Evolutionary conservation across 92 coral and sea anemone species (phyloP).

Genomic region (Galaxea fascicularis): DNA sequence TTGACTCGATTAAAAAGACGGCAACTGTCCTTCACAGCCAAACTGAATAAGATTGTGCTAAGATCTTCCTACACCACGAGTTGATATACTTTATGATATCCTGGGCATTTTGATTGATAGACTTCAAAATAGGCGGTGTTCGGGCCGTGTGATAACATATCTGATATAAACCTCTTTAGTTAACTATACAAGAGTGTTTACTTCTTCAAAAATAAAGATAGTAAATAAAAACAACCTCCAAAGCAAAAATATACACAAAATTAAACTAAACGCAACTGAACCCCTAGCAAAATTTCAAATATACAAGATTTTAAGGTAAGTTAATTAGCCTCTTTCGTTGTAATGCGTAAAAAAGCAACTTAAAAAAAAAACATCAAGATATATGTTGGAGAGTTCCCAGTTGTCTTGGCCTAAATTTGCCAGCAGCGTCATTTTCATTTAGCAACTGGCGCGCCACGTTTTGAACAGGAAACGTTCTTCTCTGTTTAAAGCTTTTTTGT

Average conservation of each 20-base stretch:
- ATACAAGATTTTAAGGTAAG: constrained; percentile 11
- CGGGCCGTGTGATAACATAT: background rate
- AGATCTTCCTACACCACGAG: too few relatives aligned
- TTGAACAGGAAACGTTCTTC: background rate
- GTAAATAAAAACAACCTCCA: constrained; percentile 44
- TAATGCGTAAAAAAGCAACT: constrained; percentile 29
- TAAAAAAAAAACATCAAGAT: constrained; percentile 21
- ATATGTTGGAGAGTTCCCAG: background rate
- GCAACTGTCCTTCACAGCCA: too few relatives aligned
- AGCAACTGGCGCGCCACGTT: background rate
- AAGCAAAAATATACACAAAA: constrained; percentile 57
- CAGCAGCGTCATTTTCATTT: background rate
- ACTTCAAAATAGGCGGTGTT: background rate
- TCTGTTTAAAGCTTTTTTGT: background rate
- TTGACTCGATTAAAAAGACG: too few relatives aligned
- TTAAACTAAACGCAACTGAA: background rate
- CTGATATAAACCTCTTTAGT: constrained; percentile 14
- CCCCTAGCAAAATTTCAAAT: constrained; percentile 33
- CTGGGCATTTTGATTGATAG: too few relatives aligned
- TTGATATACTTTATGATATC: too few relatives aligned
- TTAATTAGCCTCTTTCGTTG: background rate
- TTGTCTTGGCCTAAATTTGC: background rate
- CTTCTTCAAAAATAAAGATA: constrained; percentile 33
- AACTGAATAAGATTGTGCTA: too few relatives aligned
- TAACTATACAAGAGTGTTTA: constrained; percentile 26